Conservation (phyloP, 1,140 invertebrate species). For the Neomicropteryx cornuta region DNA sequence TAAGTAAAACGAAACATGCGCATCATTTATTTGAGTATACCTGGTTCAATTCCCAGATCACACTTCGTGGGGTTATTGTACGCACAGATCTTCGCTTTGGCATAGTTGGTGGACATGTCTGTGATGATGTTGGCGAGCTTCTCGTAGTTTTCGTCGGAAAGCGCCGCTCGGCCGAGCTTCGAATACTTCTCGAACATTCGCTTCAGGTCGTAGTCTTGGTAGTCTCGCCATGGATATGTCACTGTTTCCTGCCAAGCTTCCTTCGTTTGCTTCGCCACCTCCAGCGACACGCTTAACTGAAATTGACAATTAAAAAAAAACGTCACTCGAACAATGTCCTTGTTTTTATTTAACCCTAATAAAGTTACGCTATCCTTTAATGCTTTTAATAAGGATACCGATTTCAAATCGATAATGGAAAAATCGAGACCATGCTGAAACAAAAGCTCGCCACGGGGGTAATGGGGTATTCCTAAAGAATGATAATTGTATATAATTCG, state of each 20-base stretch:
- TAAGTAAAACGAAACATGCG: neutral
- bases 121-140: conserved; percentile 51
- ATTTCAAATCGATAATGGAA: too few relatives aligned
- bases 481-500: too few relatives aligned
- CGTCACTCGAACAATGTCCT: too few relatives aligned
- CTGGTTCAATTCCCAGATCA: conserved; percentile 63
- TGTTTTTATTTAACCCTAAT: too few relatives aligned
- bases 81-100: conserved; percentile 69
- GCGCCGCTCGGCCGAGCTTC: conserved; percentile 54
- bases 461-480: too few relatives aligned
- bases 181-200: conserved; percentile 56
- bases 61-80: conserved; percentile 54
- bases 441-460: too few relatives aligned
- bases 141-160: conserved; percentile 53
- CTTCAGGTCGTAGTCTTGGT: conserved; percentile 45
- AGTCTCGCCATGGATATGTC: conserved; percentile 51
- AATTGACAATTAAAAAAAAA: conserved; percentile 11
- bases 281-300: conserved; percentile 32
- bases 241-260: conserved; percentile 44
- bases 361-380: too few relatives aligned
- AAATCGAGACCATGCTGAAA: too few relatives aligned
- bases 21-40: conserved; percentile 28
- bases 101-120: conserved; percentile 69
- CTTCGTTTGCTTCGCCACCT: conserved; percentile 35
- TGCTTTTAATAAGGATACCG: too few relatives aligned